A percentile compares a stretch with the other conserved stretches of the same genome.
These are phyloP conservation scores for Spea bombifrons DNA, from an alignment of 2,113 vertebrate species.

Conservation along the genomic window DNA sequence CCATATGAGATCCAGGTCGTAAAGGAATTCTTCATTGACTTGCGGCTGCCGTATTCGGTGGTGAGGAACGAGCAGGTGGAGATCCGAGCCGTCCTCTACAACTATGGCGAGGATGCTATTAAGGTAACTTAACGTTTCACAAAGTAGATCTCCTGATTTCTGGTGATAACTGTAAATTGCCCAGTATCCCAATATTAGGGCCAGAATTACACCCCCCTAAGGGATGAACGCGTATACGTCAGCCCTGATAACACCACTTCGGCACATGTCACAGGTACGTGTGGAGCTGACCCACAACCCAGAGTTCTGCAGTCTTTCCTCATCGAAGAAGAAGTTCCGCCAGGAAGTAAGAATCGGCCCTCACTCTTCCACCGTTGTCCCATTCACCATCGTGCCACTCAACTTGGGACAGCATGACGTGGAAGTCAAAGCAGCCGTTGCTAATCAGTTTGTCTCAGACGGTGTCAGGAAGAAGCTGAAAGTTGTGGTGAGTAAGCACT, in stretches of 20 bases:
- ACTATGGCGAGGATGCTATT: slow-evolving; percentile 52
- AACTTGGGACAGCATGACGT: slow-evolving; percentile 62
- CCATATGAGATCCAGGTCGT: slow-evolving; percentile 73
- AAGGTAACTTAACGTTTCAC: slow-evolving; percentile 52
- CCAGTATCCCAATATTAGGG: too few species aligned
- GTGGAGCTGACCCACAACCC: slow-evolving; percentile 72
- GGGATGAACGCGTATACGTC: too few species aligned
- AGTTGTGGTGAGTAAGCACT: slow-evolving; percentile 78
- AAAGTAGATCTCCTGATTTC: too few species aligned
- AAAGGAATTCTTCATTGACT: slow-evolving; percentile 81
- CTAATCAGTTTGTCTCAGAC: slow-evolving; percentile 52
- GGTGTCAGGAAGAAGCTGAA: slow-evolving; percentile 74
- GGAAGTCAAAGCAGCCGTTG: slow-evolving; percentile 76
- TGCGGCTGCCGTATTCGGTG: slow-evolving; percentile 76
- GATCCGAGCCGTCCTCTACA: slow-evolving; percentile 74
- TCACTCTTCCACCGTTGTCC: slow-evolving; percentile 59
- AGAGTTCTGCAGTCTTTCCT: slow-evolving; percentile 79
- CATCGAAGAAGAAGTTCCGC: slow-evolving; percentile 54
- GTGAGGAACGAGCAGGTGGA: slow-evolving; percentile 81
- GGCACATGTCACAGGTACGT: slow-evolving; percentile 60
- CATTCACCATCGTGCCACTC: slow-evolving; percentile 78
- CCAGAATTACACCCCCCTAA: too few species aligned
- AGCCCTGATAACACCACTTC: too few species aligned
- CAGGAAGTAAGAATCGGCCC: slow-evolving; percentile 50
- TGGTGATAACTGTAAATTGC: too few species aligned